A percentile compares a stretch with the other conserved stretches of the same genome.
Conservation (phyloP, 2,797 vertebrate genomes). For the Limosa lapponica region DNA sequence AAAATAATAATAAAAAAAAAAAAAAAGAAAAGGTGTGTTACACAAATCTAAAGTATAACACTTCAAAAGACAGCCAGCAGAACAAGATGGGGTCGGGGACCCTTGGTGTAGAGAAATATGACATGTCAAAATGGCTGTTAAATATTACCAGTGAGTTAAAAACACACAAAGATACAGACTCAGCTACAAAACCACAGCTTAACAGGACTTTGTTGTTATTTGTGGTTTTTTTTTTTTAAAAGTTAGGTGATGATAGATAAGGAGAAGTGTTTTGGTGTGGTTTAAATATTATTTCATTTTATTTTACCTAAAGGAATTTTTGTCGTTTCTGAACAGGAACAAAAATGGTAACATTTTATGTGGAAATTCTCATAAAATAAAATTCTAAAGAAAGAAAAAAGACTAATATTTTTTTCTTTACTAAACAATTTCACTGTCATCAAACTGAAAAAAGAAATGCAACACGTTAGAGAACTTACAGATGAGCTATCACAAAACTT, state of each 20-base stretch:
- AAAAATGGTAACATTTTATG: rapidly evolving
- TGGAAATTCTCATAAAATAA: not conserved
- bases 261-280: rapidly evolving
- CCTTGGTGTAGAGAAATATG: not conserved
- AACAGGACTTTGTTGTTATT: not conserved
- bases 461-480: not conserved
- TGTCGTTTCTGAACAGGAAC: not conserved
- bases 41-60: not conserved
- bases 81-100: not conserved
- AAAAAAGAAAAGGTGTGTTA: not conserved
- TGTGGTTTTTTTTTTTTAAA: not conserved
- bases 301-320: not conserved
- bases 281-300: not conserved
- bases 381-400: not conserved
- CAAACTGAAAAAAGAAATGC: not conserved
- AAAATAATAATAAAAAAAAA: not conserved
- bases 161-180: not conserved
- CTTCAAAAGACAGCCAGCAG: not conserved
- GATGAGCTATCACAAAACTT: not conserved
- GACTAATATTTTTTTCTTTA: rapidly evolving
- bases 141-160: not conserved
- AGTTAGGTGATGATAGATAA: not conserved
- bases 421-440: not conserved
- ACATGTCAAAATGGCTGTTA: not conserved
- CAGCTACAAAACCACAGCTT: not conserved